Conservation (phyloP, 2,888 invertebrate genomes). For the Hydropsyche betteni region DNA sequence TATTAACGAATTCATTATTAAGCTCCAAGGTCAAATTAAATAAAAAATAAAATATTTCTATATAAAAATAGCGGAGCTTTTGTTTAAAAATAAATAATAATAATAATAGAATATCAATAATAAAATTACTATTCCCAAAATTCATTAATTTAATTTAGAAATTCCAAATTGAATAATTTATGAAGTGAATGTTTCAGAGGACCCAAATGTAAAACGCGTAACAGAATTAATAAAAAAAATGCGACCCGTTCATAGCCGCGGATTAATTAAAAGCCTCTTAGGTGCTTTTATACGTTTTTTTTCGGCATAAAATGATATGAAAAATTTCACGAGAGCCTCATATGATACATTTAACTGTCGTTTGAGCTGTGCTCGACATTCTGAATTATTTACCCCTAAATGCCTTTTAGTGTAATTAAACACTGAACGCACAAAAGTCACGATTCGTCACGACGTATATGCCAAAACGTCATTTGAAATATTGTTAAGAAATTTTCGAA, state of each 20-base stretch:
- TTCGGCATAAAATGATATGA: conserved; percentile 1
- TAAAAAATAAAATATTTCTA: no score
- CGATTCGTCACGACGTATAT: neutral
- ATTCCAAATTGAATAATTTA: no score
- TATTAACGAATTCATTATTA: no score
- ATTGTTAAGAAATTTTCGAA: neutral
- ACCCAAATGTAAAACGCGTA: no score
- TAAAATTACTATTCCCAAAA: no score
- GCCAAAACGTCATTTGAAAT: neutral
- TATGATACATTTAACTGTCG: conserved; percentile 21
- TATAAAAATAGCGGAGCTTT: no score
- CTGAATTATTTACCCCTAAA: conserved; percentile 9
- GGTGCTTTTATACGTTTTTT: conserved; percentile 6
- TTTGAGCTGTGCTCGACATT: neutral
- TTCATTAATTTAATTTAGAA: no score
- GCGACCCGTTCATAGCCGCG: conserved; percentile 12
- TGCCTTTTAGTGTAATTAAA: conserved; percentile 23
- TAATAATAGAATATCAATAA: no score
- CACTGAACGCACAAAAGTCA: neutral
- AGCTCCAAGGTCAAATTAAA: no score
- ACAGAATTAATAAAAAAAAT: conserved; percentile 5
- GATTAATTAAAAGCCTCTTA: conserved; percentile 23
- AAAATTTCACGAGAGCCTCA: conserved; percentile 17
- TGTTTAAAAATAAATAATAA: no score
- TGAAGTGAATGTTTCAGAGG: no score